Base-by-base conservation (phyloP, 2,888 invertebrate genomes). In the Polydrusus pterygomalis region DNA sequence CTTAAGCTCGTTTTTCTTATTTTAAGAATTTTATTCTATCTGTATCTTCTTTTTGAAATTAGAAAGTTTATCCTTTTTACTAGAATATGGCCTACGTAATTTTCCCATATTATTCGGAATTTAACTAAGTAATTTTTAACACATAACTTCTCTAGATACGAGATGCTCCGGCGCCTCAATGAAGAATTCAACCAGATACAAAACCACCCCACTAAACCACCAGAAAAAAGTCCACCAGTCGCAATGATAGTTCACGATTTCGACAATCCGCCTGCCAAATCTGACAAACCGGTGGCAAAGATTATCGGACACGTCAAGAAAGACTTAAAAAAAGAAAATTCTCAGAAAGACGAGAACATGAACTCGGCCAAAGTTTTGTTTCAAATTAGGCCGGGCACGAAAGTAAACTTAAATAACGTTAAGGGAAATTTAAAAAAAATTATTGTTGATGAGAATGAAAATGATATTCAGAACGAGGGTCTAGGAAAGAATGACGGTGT, bases 91-190 rank as follows among this genome's bases (percentile, higher is more conserved):
- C n/a, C n/a, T n/a, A n/a, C n/a, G 5, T 5, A 25, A 25, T 25
- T 25, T 25, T 25, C 25, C 25, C 5, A 25, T 25, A 3, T 25
- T 25, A 25, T 25, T 25, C 5, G 25, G 5, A 25, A 25, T 25
- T 25, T 25, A 25, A 25, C 5, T 25, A 1, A 5, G 25, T 25
- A 1, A 25, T 25, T 3, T 25, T 25, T n/a, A n/a, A n/a, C n/a
- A n/a, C n/a, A 25, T 25, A 25, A 25, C 8, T 34, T 7, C 34
- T 65, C n/a, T 45, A 75, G 75, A 34, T 75, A 58, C 20, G 67
- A 75, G 20, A 15, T 75, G 5, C 54, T 75, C 8, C 56, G 18
- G 13, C 65, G 68, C 1, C 75, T 75, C 6, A 65, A 68, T 34
- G 62, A 75, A 15, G 70, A 75, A 40, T 75, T 70, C 18, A 20